Base-by-base conservation (phyloP, 2,113 vertebrate species). In the Salvelinus alpinus region DNA sequence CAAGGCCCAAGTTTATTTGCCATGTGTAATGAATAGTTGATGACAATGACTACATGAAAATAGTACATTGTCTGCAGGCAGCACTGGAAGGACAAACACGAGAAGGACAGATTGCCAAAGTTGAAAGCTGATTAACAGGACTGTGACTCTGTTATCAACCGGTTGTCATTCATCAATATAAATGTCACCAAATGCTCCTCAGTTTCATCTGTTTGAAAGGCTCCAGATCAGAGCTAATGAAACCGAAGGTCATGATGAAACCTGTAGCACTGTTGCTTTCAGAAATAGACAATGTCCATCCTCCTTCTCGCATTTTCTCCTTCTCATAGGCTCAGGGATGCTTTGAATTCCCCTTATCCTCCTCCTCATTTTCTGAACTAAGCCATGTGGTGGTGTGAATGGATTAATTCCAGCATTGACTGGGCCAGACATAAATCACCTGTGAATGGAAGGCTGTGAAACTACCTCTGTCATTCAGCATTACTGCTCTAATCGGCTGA, bases 381-480 rank as follows among this genome's bases (percentile, higher is more conserved):
- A 82, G 76, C 51, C 75, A 75, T 78, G 71, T 74, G 70, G 79
- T 77, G 64, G 7, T 70, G 51, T 60, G 60, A 77, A 29, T 20
- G 5, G 84, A 89, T 85, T 86, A 80, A 85, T 84, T 78, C 77
- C 80, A 84, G 47, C 64, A 77, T 16, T 80, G 74, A 81, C 71
- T 83, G 62, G 67, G 70, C 62, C 60, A 64, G 81, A 80, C 79
- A 79, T 74, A 80, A 83, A 87, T 85, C 79, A 66, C 72, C 76
- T 54, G 1, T 71, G 71, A 86, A 86, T 71, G 59, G 78, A 74
- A 80, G 74, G 4, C 59, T 72, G 76, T 74, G 75, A 83, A 87
- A 80, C 81, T 65, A 81, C 76, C 73, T 73, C 80, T 86, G 82
- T 65, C 80, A 81, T 84, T 90, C 76, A 83, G 84, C 64, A 86